Conservation (phyloP, 2,888 invertebrate genomes). For the Rhingia rostrata region DNA sequence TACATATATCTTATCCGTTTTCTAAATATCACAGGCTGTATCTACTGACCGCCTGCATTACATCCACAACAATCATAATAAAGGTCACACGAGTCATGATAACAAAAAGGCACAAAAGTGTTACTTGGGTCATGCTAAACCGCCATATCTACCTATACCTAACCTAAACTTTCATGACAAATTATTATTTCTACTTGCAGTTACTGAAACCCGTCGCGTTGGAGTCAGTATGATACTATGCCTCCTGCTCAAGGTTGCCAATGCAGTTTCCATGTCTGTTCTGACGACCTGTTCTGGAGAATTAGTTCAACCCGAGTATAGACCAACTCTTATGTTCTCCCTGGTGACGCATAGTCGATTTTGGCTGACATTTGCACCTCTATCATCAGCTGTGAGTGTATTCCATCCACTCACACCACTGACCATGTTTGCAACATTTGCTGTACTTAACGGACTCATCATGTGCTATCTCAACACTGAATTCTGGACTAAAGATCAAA, state of each 20-base stretch:
- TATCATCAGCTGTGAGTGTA: slow-evolving; percentile 78
- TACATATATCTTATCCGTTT: too few species aligned
- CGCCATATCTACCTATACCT: too few species aligned
- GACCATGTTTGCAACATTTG: slow-evolving; percentile 79
- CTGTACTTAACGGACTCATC: slow-evolving; percentile 79
- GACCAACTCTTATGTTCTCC: slow-evolving; percentile 78
- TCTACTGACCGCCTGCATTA: too few species aligned
- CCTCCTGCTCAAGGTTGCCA: slow-evolving; percentile 81
- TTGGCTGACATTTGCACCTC: slow-evolving; percentile 79
- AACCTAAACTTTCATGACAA: too few species aligned
- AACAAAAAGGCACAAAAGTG: too few species aligned
- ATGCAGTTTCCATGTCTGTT: slow-evolving; percentile 81
- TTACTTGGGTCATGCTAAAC: too few species aligned
- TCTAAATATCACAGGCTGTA: too few species aligned
- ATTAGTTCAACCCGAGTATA: slow-evolving; percentile 79
- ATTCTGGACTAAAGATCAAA: slow-evolving; percentile 80
- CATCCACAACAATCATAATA: too few species aligned
- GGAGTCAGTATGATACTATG: slow-evolving; percentile 81
- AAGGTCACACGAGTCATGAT: too few species aligned
- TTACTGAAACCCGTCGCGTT: slow-evolving; percentile 78
- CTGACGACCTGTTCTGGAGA: slow-evolving; percentile 82
- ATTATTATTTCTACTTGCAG: slow-evolving; percentile 49
- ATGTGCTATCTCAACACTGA: slow-evolving; percentile 80
- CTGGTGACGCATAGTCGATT: slow-evolving; percentile 80
- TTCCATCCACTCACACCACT: slow-evolving; percentile 80